Conservation (phyloP, 2,797 vertebrate species). For the Melanotaenia boesemani region DNA sequence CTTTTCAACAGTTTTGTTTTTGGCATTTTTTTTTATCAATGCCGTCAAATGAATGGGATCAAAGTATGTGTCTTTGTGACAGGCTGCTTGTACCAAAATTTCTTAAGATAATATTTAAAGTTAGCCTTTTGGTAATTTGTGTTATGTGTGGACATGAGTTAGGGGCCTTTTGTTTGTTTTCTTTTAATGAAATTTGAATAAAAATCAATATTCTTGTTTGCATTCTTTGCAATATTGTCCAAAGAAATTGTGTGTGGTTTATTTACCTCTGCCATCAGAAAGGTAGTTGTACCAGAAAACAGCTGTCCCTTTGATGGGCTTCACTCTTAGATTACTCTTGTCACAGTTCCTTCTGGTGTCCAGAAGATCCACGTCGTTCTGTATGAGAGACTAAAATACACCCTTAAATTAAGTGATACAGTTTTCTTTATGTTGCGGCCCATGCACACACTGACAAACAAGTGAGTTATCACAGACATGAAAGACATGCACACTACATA, state of each 20-base stretch:
- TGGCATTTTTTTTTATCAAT: too few relatives aligned
- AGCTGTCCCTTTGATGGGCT: conserved; percentile 93
- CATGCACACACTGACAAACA: conserved; percentile 52
- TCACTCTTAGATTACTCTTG: conserved; percentile 95
- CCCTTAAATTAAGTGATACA: conserved; percentile 23
- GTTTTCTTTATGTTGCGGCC: not conserved
- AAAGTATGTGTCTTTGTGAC: too few relatives aligned
- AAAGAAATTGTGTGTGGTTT: not conserved
- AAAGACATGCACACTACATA: conserved; percentile 55
- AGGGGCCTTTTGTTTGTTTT: not conserved
- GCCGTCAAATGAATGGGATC: too few relatives aligned
- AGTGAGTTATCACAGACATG: conserved; percentile 51
- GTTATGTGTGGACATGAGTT: not conserved
- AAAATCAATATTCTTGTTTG: not conserved
- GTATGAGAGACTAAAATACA: conserved; percentile 91
- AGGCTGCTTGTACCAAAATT: too few relatives aligned
- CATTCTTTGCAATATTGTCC: not conserved
- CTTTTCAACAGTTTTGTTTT: too few relatives aligned
- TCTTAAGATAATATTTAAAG: not conserved
- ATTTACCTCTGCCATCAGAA: conserved; percentile 94
- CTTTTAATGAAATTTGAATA: not conserved
- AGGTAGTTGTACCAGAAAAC: conserved; percentile 99
- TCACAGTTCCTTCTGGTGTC: conserved; percentile 97
- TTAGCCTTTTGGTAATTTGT: not conserved
- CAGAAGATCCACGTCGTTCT: conserved; percentile 93